These are phyloP conservation scores for Tetragonisca angustula DNA, from an alignment of 2,888 invertebrate species.

Conservation along the genomic window DNA sequence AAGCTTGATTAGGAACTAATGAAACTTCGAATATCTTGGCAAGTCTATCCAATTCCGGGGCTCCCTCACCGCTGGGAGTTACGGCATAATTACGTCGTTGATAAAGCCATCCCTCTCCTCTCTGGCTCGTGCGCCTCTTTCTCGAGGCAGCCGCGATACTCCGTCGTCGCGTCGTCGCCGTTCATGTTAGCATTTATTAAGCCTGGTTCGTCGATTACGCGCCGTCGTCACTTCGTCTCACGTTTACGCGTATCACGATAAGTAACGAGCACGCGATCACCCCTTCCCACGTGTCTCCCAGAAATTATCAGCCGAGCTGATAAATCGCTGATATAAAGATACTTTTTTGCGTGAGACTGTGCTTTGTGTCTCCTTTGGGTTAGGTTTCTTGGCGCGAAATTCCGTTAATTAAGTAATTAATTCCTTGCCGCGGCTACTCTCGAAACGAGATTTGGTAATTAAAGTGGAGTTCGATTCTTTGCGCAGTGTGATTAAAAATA, in stretches of 20 bases:
- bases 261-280: conserved; percentile 2
- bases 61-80: conserved; percentile 63
- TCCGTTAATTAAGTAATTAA: not conserved
- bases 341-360: too few species aligned
- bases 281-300: conserved; percentile 9
- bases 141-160: conserved; percentile 8
- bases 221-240: conserved; percentile 30
- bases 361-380: not conserved
- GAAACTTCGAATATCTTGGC: conserved; percentile 75
- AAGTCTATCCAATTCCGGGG: conserved; percentile 64
- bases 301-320: conserved; percentile 14
- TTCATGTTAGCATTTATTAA: conserved; percentile 54
- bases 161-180: conserved; percentile 1
- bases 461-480: not conserved
- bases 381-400: not conserved
- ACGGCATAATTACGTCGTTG: conserved; percentile 74
- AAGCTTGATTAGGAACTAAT: conserved; percentile 74
- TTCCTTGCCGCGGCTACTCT: not conserved
- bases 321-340: not conserved
- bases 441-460: conserved; percentile 2
- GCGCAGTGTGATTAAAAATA: conserved; percentile 1
- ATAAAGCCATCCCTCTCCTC: conserved; percentile 61
- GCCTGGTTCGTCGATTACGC: conserved; percentile 41
- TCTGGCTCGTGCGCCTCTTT: conserved; percentile 10
- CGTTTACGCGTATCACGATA: not conserved